Evolutionary conservation across 1,140 invertebrate species (phyloP), one percentile per base, ranked within the genome.

Genomic region (Lanistes nyassanus): DNA sequence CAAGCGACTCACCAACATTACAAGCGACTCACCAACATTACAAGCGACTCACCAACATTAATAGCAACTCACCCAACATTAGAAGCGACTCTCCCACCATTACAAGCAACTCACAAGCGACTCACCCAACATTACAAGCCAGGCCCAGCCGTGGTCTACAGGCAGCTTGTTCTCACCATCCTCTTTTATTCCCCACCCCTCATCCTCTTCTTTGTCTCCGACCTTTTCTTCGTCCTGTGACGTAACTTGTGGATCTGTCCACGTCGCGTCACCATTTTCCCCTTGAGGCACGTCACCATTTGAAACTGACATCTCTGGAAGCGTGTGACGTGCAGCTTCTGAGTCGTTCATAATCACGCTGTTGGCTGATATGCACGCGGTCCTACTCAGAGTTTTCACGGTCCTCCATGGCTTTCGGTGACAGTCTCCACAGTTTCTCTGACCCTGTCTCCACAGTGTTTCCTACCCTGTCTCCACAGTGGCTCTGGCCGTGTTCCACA

Each of bases 101-200:
- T n/a, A n/a, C n/a, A 47, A 47, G 42, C 5, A 47, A 47, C 9
- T 47, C 9, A 60, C 37, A 66, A 36, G 11, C 21, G 21, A 36
- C 69, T 67, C 29, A 67, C 73, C 47, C 19, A 47, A 56, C 42
- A 75, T 29, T 23, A 82, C 76, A n/a, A 82, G 66, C 60, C 78
- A 77, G 34, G 77, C 78, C 73, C 73, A 75, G n/a, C 73, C 64
- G 37, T 31, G 42, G 64, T 75, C 73, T n/a, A 67, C 64, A 6
- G 58, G 73, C n/a, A 66, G 29, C n/a, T 34, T 23, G 11, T 29
- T 31, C 29, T 31, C 26, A 6, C 39, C 34, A 39, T 26, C 29
- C 67, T n/a, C n/a, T n/a, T 69, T 21, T 11, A 2, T 53, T 26
- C 11, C 67, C 0, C 7, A 3, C 67, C 31, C 29, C 26, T 6